phyloP scores from a whole-genome alignment of 2,888 invertebrate species.

The Sesia bembeciformis region DNA sequence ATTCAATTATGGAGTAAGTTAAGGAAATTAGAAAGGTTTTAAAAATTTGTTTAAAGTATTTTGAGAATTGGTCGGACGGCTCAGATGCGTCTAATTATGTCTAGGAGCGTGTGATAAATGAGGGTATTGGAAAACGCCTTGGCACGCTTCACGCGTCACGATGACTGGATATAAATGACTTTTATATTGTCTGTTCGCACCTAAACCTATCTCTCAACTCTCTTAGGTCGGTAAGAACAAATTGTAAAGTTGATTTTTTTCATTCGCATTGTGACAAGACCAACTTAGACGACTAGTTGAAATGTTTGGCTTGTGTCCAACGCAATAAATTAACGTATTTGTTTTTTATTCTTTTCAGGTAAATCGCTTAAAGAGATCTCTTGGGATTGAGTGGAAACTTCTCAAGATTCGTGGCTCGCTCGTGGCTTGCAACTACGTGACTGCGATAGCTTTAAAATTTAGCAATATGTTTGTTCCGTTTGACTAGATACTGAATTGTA shows the following conservation, averaged over 20 bases:
- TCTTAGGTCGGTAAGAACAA: conserved; percentile 45
- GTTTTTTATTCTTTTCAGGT: conserved; percentile 69
- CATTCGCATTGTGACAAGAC: conserved; percentile 60
- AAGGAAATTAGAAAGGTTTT: conserved; percentile 35
- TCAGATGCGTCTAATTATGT: conserved; percentile 65
- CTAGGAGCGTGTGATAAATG: conserved; percentile 64
- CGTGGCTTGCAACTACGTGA: conserved; percentile 14
- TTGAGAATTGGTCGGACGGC: conserved; percentile 32
- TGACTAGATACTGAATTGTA: neutral
- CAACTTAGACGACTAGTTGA: conserved; percentile 64
- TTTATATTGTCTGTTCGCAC: conserved; percentile 69
- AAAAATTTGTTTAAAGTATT: conserved; percentile 53
- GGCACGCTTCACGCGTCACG: conserved; percentile 58
- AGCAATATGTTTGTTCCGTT: neutral
- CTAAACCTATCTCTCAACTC: conserved; percentile 52
- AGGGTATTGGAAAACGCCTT: conserved; percentile 65
- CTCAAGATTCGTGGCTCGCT: conserved; percentile 31
- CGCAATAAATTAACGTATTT: conserved; percentile 63
- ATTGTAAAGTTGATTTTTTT: conserved; percentile 51
- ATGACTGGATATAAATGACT: conserved; percentile 68
- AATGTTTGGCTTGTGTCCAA: conserved; percentile 65
- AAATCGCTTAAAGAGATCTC: conserved; percentile 60
- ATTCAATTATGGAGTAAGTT: conserved; percentile 23
- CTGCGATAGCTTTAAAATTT: conserved; percentile 8
- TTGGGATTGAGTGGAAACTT: conserved; percentile 32